These are phyloP conservation scores for Neotoxoptera formosana DNA, from an alignment of 1,140 invertebrate species.

Conservation along the genomic window DNA sequence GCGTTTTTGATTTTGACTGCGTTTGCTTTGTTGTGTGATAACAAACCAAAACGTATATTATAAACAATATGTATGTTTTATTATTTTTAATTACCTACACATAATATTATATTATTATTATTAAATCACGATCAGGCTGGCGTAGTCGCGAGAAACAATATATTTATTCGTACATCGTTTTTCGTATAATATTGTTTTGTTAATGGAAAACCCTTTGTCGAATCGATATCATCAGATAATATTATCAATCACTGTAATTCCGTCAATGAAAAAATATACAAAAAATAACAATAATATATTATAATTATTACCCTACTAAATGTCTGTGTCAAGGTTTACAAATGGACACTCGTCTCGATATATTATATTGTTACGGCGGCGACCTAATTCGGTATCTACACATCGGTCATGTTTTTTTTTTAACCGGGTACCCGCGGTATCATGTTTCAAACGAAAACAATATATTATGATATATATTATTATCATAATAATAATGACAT, in stretches of 20 bases:
- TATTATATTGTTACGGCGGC: neutral
- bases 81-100: neutral
- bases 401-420: neutral
- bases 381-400: neutral
- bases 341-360: neutral
- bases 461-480: neutral
- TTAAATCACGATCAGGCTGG: neutral
- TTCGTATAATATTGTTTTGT: neutral
- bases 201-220: neutral
- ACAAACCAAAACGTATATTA: no score
- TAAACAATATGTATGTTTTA: neutral
- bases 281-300: neutral
- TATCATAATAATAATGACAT: neutral
- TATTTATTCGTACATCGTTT: neutral
- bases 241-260: neutral
- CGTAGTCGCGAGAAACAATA: neutral
- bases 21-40: neutral
- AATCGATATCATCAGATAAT: constrained; percentile 4
- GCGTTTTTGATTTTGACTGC: neutral
- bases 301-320: neutral
- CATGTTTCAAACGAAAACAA: neutral
- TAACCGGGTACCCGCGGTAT: neutral
- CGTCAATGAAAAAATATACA: neutral
- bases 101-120: neutral
- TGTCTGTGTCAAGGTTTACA: neutral